These are phyloP conservation scores for Actinostola sp. DNA, from an alignment of 92 coral and sea anemone genomes.

Conservation along the genomic window DNA sequence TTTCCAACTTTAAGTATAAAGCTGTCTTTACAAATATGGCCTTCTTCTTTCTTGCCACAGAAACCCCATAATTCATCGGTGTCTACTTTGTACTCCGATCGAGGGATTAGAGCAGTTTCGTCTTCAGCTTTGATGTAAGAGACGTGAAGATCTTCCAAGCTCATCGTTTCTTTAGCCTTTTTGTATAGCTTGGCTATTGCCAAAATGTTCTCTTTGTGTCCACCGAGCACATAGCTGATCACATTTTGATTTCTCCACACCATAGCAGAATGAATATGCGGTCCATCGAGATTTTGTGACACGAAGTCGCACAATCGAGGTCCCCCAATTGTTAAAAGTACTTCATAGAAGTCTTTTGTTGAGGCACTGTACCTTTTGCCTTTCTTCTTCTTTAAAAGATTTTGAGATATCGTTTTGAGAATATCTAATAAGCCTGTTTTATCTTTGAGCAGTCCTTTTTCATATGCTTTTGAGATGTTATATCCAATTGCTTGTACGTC, in stretches of 20 bases:
- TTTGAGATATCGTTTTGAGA: slow-evolving; percentile 33
- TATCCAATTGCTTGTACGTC: no score
- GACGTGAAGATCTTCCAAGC: slow-evolving; percentile 6
- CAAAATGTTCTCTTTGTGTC: slow-evolving; percentile 47
- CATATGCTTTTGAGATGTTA: no score
- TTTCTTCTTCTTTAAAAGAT: slow-evolving; percentile 46
- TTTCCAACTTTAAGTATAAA: slow-evolving; percentile 48
- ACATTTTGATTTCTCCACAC: slow-evolving; percentile 48
- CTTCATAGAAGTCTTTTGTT: slow-evolving; percentile 57
- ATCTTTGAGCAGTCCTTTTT: no score
- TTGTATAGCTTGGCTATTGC: slow-evolving; percentile 41
- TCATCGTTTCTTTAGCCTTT: slow-evolving; percentile 42
- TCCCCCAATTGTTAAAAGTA: slow-evolving; percentile 59
- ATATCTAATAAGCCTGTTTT: slow-evolving; percentile 26
- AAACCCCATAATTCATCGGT: slow-evolving; percentile 65
- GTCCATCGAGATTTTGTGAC: slow-evolving; percentile 50
- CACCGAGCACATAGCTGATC: slow-evolving; percentile 34
- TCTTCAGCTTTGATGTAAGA: slow-evolving; percentile 64
- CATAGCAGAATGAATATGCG: slow-evolving; percentile 56
- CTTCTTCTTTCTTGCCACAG: slow-evolving; percentile 43
- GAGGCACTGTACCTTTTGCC: slow-evolving; percentile 55
- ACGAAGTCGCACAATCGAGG: slow-evolving; percentile 61
- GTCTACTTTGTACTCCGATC: slow-evolving; percentile 48
- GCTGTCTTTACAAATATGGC: slow-evolving; percentile 47
- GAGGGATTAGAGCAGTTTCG: slow-evolving; percentile 56